phyloP scores from a whole-genome alignment of 2,888 invertebrate species.

The Mythimna vitellina region DNA sequence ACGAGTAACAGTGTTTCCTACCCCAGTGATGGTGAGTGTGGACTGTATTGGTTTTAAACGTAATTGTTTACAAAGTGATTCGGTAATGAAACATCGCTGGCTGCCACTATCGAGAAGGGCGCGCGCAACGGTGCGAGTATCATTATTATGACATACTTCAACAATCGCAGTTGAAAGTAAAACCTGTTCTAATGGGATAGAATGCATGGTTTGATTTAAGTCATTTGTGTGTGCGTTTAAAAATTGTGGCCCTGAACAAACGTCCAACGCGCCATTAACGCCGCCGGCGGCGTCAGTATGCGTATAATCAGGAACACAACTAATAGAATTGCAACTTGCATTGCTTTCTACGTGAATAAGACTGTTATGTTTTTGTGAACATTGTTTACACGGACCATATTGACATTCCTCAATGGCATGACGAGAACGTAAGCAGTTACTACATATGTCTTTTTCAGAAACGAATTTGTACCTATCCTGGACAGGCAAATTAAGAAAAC shows the following conservation, averaged over 20 bases:
- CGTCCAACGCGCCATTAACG: slow-evolving; percentile 3
- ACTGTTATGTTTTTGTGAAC: no score
- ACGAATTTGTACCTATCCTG: slow-evolving; percentile 13
- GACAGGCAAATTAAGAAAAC: slow-evolving; percentile 11
- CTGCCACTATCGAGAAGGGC: neutral
- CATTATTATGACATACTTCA: slow-evolving; percentile 8
- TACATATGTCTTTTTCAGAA: neutral
- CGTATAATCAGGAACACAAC: neutral
- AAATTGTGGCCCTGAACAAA: neutral
- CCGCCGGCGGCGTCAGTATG: neutral
- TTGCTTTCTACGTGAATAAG: slow-evolving; percentile 6
- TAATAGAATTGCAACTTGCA: slow-evolving; percentile 2
- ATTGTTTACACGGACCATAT: no score
- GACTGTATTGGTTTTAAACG: slow-evolving; percentile 11
- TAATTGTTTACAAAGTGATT: slow-evolving; percentile 7
- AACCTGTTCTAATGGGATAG: slow-evolving; percentile 6
- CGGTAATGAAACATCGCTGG: slow-evolving; percentile 7
- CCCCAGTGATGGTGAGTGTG: slow-evolving; percentile 9
- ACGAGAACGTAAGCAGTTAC: slow-evolving; percentile 6
- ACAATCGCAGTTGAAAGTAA: neutral
- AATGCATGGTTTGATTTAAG: slow-evolving; percentile 9
- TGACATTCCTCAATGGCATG: slow-evolving; percentile 3
- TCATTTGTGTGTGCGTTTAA: slow-evolving; percentile 14
- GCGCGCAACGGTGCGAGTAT: neutral
- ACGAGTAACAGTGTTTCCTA: slow-evolving; percentile 14